phyloP scores from a whole-genome alignment of 2,113 vertebrate species.

The Emydocephalus ijimae region DNA sequence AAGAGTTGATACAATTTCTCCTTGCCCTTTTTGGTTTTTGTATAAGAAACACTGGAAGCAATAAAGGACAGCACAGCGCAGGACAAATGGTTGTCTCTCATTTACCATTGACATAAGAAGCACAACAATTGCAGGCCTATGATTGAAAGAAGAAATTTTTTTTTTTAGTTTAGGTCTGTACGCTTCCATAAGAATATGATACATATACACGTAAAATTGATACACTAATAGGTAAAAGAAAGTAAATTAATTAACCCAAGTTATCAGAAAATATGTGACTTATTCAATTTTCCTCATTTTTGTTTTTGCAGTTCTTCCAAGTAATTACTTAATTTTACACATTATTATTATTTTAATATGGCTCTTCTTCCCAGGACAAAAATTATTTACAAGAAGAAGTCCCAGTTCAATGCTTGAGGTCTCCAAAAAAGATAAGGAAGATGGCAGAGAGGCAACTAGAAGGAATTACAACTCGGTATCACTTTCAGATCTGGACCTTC shows the following conservation, averaged over 20 bases:
- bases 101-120: conserved; percentile 99
- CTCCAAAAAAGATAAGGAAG: background rate
- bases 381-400: background rate
- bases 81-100: conserved; percentile 91
- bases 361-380: background rate
- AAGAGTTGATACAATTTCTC: conserved; percentile 92
- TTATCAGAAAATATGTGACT: background rate
- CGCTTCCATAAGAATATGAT: background rate
- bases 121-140: conserved; percentile 93
- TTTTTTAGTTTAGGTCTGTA: background rate
- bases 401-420: background rate
- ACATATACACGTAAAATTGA: background rate
- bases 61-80: conserved; percentile 96
- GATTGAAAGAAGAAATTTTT: background rate
- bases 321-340: background rate
- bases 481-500: background rate
- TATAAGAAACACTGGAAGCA: conserved; percentile 98
- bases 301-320: background rate
- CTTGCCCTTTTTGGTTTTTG: conserved; percentile 96
- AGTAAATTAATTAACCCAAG: background rate
- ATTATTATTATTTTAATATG: background rate
- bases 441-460: background rate
- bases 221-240: background rate
- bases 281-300: background rate
- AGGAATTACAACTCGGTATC: background rate